Base-by-base conservation (phyloP, 2,888 invertebrate species). In the Slavum lentiscoides region DNA sequence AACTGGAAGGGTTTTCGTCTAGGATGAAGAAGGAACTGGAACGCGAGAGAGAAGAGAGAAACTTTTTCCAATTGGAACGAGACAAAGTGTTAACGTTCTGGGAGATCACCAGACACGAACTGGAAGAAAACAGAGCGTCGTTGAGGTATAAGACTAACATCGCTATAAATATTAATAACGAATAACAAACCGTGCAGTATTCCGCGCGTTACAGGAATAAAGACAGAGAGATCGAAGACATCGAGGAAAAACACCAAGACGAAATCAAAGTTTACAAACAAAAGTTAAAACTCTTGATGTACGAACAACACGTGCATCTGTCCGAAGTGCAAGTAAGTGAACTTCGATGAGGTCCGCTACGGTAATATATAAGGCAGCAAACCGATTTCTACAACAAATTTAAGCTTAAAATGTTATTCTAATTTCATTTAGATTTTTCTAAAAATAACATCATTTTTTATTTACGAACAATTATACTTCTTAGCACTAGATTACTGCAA, bases 21-120 rank as follows among this genome's bases (percentile, higher is more conserved):
- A 91, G 92, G 84, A 91, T 97, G 30, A 92, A 94, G 86, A 95
- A 95, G 85, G 96, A 97, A 88, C 89, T 97, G 86, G 97, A 97
- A 85, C 91, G 94, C 82, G 97, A 98, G 87, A 89, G 97, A 85
- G 97, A 97, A 87, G 97, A 98, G 87, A 88, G 98, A 77, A 97
- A 97, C 87, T 97, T 93, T 86, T 97, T 96, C 85, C 97, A 97
- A 87, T 87, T 97, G 85, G 98, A 98, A 88, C 89, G 97, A 84
- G 97, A 97, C 86, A 97, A 97, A 88, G 89, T 97, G 21, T 90
- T 95, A 84, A 95, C 95, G 6, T 97, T 96, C 86, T 98, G 97
- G 97, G 97, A 97, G 87, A 96, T 97, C 77, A 94, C 96, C 0
- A 91, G 94, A 84, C 92, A 93, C 84, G 95, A 97, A 86, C 87